Evolutionary conservation across 1,140 invertebrate species (phyloP).

Genomic region (Drosophila pruinosa): DNA sequence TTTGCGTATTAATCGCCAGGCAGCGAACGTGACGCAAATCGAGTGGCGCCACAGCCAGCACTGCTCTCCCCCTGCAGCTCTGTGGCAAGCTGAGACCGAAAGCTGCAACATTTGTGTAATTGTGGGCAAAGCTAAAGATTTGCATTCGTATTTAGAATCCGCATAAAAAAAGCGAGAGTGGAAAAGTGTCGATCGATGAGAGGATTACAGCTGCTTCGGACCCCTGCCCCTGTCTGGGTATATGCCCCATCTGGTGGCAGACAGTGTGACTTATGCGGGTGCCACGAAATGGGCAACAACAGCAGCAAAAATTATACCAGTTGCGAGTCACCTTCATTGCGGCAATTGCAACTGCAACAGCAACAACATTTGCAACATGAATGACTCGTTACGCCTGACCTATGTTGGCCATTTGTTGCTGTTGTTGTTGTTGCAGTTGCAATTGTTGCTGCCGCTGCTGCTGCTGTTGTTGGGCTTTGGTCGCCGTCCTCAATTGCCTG

Average conservation of each 20-base stretch:
- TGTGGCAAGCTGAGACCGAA: slow-evolving; percentile 43
- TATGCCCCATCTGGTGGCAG: background rate
- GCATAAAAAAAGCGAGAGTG: background rate
- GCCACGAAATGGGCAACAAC: slow-evolving; percentile 52
- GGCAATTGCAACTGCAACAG: slow-evolving; percentile 31
- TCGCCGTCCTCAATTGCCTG: slow-evolving; percentile 71
- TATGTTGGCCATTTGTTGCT: slow-evolving; percentile 64
- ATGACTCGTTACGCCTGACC: slow-evolving; percentile 79
- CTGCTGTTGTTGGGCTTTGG: slow-evolving; percentile 53
- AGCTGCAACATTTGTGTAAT: slow-evolving; percentile 44
- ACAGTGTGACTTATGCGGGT: slow-evolving; percentile 77
- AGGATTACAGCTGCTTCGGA: slow-evolving; percentile 34
- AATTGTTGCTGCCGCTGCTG: slow-evolving; percentile 19
- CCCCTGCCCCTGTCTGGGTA: background rate
- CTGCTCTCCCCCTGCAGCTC: slow-evolving; percentile 31
- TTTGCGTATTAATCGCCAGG: slow-evolving; percentile 74
- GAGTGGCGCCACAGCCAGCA: slow-evolving; percentile 59
- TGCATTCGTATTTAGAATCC: slow-evolving; percentile 42
- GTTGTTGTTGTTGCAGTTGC: slow-evolving; percentile 35
- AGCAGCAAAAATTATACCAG: slow-evolving; percentile 50
- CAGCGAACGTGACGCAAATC: slow-evolving; percentile 67
- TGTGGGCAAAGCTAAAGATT: slow-evolving; percentile 35
- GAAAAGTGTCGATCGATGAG: slow-evolving; percentile 21
- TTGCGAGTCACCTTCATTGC: slow-evolving; percentile 55
- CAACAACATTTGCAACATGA: slow-evolving; percentile 72